These are phyloP conservation scores for Tricholaema leucomelas DNA, from an alignment of 2,113 vertebrate species.

Conservation along the genomic window DNA sequence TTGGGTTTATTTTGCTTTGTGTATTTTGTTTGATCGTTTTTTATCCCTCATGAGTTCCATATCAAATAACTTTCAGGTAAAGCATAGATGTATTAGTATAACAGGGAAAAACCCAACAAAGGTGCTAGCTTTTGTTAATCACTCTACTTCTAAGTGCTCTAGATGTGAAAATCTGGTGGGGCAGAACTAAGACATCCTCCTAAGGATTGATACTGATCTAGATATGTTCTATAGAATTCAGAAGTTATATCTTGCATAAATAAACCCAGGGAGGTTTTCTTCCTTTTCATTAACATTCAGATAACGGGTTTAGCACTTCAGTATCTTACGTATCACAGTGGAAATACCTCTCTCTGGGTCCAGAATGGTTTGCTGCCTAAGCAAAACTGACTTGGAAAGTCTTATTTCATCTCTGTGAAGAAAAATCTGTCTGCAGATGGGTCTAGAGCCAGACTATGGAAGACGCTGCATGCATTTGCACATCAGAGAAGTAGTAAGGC, in stretches of 20 bases:
- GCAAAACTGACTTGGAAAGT: constrained; percentile 12
- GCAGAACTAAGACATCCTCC: neutral
- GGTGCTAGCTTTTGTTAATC: neutral
- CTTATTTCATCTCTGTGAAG: neutral
- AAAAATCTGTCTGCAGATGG: neutral
- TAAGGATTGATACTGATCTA: neutral
- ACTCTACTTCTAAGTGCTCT: neutral
- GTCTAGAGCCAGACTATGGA: neutral
- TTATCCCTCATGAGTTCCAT: neutral
- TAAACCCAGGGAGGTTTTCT: neutral
- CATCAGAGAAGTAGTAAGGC: neutral
- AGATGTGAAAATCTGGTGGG: neutral
- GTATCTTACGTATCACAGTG: neutral
- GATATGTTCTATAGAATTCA: neutral
- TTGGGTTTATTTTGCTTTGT: neutral
- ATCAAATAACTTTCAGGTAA: neutral
- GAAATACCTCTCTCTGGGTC: neutral
- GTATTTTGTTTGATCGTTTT: neutral
- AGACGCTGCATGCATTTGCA: neutral
- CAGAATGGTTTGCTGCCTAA: neutral
- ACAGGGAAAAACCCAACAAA: neutral
- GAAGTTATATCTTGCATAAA: neutral
- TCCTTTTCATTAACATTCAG: neutral
- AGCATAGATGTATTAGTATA: neutral
- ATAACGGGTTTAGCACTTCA: neutral